A percentile compares a stretch with the other conserved stretches of the same genome.
Conservation (phyloP, 2,888 invertebrate species). For the Trichogramma evanescens region DNA sequence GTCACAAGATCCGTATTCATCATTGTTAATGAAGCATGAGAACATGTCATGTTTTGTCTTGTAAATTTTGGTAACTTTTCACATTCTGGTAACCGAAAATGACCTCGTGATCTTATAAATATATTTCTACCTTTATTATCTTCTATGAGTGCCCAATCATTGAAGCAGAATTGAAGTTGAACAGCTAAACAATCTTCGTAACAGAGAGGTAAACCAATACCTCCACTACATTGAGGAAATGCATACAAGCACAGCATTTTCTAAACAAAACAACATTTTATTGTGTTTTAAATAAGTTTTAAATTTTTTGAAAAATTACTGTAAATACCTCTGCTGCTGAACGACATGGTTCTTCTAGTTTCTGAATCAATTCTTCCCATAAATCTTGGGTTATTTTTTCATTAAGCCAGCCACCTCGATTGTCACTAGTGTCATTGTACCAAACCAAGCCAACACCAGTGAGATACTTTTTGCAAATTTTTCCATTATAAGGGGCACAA, state of each 20-base stretch:
- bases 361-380: conserved; percentile 79
- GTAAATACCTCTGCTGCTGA: conserved; percentile 69
- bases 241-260: conserved; percentile 86
- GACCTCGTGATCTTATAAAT: conserved; percentile 73
- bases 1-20: conserved; percentile 76
- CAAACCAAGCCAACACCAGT: conserved; percentile 62
- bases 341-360: conserved; percentile 75
- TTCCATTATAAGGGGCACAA: conserved; percentile 82
- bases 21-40: conserved; percentile 77
- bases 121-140: conserved; percentile 76
- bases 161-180: conserved; percentile 83
- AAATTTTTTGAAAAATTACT: not conserved
- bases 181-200: conserved; percentile 92
- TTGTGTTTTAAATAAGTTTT: not conserved
- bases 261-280: conserved; percentile 37
- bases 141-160: conserved; percentile 86
- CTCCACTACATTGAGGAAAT: conserved; percentile 77
- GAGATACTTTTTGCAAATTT: conserved; percentile 67
- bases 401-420: conserved; percentile 69
- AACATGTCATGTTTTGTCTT: conserved; percentile 62
- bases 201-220: conserved; percentile 72
- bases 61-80: conserved; percentile 68
- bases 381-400: conserved; percentile 76
- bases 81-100: conserved; percentile 84
- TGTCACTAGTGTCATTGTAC: conserved; percentile 63